phyloP scores from a whole-genome alignment of 2,113 vertebrate species.

The Paralichthys olivaceus region DNA sequence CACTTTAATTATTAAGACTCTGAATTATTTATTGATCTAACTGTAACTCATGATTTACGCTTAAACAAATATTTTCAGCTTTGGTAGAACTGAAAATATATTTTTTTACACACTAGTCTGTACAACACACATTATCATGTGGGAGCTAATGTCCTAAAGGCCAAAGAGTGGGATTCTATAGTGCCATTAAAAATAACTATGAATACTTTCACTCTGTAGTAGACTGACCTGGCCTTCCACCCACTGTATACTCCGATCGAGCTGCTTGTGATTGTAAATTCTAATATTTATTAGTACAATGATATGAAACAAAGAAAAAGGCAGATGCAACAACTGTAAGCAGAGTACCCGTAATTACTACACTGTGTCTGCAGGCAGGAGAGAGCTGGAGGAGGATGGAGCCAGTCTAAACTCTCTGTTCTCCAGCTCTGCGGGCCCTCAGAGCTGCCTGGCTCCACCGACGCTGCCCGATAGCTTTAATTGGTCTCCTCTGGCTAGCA shows the following conservation, averaged over 20 bases:
- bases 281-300: neutral
- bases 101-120: no score
- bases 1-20: neutral
- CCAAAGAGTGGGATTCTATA: neutral
- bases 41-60: no score
- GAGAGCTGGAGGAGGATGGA: conserved; percentile 36
- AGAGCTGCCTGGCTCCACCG: conserved; percentile 32
- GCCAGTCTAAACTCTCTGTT: conserved; percentile 47
- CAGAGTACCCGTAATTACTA: neutral
- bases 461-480: conserved; percentile 65
- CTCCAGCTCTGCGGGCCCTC: conserved; percentile 15
- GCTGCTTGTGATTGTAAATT: neutral
- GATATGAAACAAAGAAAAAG: neutral
- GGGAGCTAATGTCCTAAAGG: neutral
- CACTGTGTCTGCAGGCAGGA: conserved; percentile 30
- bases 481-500: conserved; percentile 66
- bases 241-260: neutral
- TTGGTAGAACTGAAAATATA: no score
- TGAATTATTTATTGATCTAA: no score
- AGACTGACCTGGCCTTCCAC: conserved; percentile 2
- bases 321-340: neutral
- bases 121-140: neutral
- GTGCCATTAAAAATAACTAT: neutral
- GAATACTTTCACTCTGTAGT: neutral
- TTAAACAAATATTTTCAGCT: no score